Base-by-base conservation (phyloP, 2,888 invertebrate species). In the Drosophila stalkeri region DNA sequence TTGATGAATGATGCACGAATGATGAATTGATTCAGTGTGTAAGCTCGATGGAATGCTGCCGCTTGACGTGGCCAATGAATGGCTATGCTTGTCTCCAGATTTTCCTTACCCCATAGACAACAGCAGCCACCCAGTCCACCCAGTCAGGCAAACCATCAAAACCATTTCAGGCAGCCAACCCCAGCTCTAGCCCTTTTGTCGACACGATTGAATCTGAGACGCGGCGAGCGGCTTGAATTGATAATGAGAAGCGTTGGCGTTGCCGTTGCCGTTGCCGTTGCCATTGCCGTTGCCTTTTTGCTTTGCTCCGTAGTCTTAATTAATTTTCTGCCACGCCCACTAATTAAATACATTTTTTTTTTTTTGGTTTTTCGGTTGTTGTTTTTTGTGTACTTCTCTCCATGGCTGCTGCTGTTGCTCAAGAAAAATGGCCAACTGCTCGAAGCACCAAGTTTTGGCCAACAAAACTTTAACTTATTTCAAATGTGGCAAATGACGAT, bases 1-100 rank as follows among this genome's bases (percentile, higher is more conserved):
- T 86, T 86, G 86, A 86, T 88, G 90, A 82, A 86, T 90, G 86
- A 79, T 86, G 77, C 79, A 67, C 56, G 65, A 79, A 90, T 86
- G 86, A 90, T 86, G 76, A 77, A 86, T 86, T 75, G 89, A 81
- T 75, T 55, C 63, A 67, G 27, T 62, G 72, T 61, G 55, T 60
- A 54, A 55, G 64, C 46, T 43, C 37, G 43, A 55, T 74, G 69
- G 51, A 68, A 64, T 83, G 72, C 54, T 63, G 73, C 59, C 65
- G 54, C 54, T 72, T 75, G 75, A 77, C 66, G 78, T 65, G 62
- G 62, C 78, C 77, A 76, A 64, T 80, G 86, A 83, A 74, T 89
- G 87, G 81, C 79, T 51, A 3, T 76, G 72, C 64, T 79, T 79
- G 77, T 75, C 80, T 68, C 63, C 77, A 72, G 49, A 51, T 51